Evolutionary conservation across 2,888 invertebrate genomes (phyloP), one percentile per base, ranked within the genome.

Genomic region (Himalopsyche kuldschensis): DNA sequence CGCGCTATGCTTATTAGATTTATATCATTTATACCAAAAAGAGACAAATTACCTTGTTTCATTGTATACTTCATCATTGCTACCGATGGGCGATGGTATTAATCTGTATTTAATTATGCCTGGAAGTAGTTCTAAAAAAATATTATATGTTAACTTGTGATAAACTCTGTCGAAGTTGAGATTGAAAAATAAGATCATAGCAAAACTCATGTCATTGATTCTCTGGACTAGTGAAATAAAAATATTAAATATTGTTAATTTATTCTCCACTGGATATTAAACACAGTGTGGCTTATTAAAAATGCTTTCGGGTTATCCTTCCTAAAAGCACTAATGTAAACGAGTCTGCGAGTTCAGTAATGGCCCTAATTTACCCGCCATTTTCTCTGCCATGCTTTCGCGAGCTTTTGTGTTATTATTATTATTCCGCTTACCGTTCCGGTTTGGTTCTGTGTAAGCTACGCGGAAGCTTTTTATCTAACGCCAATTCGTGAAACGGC

Each of bases 321-420:
- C 24, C 24, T 10, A 55, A 78, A 80, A 84, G 80, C 81, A 78
- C 82, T 83, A 83, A 85, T 83, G 84, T 84, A 83, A 84, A 84
- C 82, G 81, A 84, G 81, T 84, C 83, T 79, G 41, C 83, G 83
- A 84, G 84, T 84, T 85, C 75, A 83, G 82, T 85, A 85, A 85
- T 85, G 84, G 85, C 83, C 82, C 84, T 85, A 85, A 85, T 85
- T 85, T 82, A 84, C 84, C 82, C 84, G 41, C 77, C 35, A 81
- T 78, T 79, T 75, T 82, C 82, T 75, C 78, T 35, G 27, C 76
- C 75, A 63, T 63, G 47, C 69, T 47, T 47, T 76, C 31, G 55
- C 55, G 55, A 24, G 55, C 55, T 55, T 55, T 55, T 55, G 55
- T 55, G 55, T 24, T 55, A 55, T 55, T 55, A 55, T 55, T 55